Evolutionary conservation across 2,797 vertebrate genomes (phyloP), one percentile per base, ranked within the genome.

Genomic region (Leptatherina wallacei): DNA sequence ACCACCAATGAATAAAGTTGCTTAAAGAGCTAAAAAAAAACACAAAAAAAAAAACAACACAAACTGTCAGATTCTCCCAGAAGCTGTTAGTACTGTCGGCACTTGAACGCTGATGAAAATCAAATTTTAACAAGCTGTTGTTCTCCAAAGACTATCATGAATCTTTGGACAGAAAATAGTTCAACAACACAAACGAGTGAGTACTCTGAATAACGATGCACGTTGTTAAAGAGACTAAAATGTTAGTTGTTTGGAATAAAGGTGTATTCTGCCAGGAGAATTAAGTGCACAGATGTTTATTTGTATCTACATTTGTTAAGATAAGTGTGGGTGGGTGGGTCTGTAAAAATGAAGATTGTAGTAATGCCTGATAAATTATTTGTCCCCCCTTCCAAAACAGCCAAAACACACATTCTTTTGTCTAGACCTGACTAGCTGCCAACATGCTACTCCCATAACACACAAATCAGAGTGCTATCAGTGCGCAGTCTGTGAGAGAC

Each of bases 361-460:
- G 76, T 85, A 82, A 77, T 59, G 61, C 35, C 81, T 84, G 88
- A 88, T 83, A 83, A 85, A 84, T 88, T 79, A 87, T 91, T 94
- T 92, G 85, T 90, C 86, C 85, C 90, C 62, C 67, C 69, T 75
- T 74, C 64, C 56, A 82, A 87, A 52, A 80, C 78, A 91, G 91
- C 87, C 92, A 93, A 95, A 94, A 94, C 92, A 95, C 87, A 92
- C 90, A 95, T 94, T 94, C 90, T 91, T 95, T 92, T 93, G 93
- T 94, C 91, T 90, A 82, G 87, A 88, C 88, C 85, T 91, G 92
- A 92, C 78, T 90, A 84, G 65, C 47, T 85, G 90, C 87, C 89
- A 93, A 87, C 79, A 73, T 73, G 72, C 81, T 88, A 82, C 82
- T 93, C 90, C 78, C 86, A 88, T 84, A 91, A 89, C 87, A 91